A percentile compares a stretch with the other conserved stretches of the same genome.
These are phyloP conservation scores for Nomada ruficornis DNA, from an alignment of 2,888 invertebrate genomes.

Conservation along the genomic window DNA sequence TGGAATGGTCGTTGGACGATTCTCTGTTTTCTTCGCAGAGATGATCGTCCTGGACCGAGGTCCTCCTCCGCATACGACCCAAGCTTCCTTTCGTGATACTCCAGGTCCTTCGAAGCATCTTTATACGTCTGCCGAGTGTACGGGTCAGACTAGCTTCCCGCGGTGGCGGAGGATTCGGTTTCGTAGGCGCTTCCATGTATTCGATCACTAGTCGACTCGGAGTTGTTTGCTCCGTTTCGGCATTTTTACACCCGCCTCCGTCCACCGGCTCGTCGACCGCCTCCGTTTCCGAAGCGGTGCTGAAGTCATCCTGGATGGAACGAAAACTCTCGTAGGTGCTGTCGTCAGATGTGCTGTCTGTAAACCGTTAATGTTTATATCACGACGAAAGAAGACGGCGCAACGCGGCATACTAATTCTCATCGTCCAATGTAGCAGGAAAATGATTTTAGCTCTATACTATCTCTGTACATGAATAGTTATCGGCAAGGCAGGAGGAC, in stretches of 20 bases:
- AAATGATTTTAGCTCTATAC: neutral
- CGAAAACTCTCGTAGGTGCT: slow-evolving; percentile 81
- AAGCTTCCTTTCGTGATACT: slow-evolving; percentile 82
- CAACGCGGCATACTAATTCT: neutral
- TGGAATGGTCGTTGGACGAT: slow-evolving; percentile 58
- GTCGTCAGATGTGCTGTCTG: slow-evolving; percentile 79
- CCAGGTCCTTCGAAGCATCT: slow-evolving; percentile 81
- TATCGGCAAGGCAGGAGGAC: no score
- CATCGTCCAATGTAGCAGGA: neutral
- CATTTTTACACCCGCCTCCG: neutral
- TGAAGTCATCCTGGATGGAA: slow-evolving; percentile 76
- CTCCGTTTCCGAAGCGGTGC: slow-evolving; percentile 61
- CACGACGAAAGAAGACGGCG: neutral
- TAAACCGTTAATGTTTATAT: slow-evolving; percentile 24
- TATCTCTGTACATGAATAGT: no score
- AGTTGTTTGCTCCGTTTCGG: neutral
- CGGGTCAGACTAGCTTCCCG: slow-evolving; percentile 79
- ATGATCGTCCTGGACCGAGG: slow-evolving; percentile 66
- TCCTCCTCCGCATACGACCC: slow-evolving; percentile 78
- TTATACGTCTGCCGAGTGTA: slow-evolving; percentile 79
- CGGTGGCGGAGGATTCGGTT: slow-evolving; percentile 80
- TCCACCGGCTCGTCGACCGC: slow-evolving; percentile 8
- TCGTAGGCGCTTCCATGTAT: slow-evolving; percentile 74
- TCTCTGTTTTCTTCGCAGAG: slow-evolving; percentile 59
- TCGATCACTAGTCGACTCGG: slow-evolving; percentile 16